A percentile compares a stretch with the other conserved stretches of the same genome.
These are phyloP conservation scores for Camarhynchus parvulus DNA, from an alignment of 2,113 vertebrate species.

Conservation along the genomic window DNA sequence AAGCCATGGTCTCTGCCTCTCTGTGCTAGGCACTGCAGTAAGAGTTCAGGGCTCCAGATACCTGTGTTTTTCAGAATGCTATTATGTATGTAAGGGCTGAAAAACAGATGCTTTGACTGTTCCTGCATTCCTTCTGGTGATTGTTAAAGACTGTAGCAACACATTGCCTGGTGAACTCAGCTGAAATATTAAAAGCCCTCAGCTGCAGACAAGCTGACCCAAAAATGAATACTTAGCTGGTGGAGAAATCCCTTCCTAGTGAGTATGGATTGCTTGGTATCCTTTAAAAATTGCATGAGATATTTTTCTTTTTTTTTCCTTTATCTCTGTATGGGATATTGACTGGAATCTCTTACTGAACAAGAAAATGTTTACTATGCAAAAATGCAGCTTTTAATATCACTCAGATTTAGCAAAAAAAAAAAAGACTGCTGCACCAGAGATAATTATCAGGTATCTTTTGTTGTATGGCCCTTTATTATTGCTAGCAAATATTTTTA, in stretches of 20 bases:
- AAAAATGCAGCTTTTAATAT: not conserved
- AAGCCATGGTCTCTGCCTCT: not conserved
- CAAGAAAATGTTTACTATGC: not conserved
- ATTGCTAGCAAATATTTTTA: not conserved
- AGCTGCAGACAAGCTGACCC: not conserved
- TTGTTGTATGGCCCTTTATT: not conserved
- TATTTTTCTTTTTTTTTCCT: not conserved
- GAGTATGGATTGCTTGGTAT: not conserved
- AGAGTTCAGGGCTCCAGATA: not conserved
- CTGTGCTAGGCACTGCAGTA: not conserved
- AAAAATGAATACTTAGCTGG: not conserved
- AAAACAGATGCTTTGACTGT: not conserved
- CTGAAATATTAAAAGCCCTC: not conserved
- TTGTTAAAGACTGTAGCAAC: not conserved
- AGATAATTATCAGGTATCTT: not conserved
- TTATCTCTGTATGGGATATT: not conserved
- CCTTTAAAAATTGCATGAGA: not conserved
- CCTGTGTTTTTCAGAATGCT: not conserved
- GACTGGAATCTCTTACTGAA: not conserved
- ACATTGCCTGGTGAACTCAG: not conserved
- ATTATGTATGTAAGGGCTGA: not conserved
- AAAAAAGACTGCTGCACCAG: not conserved
- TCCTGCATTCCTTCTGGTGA: not conserved
- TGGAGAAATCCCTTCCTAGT: not conserved
- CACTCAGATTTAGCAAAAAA: not conserved